Base-by-base conservation (phyloP, 2,888 invertebrate genomes). In the Leucophenga montana region DNA sequence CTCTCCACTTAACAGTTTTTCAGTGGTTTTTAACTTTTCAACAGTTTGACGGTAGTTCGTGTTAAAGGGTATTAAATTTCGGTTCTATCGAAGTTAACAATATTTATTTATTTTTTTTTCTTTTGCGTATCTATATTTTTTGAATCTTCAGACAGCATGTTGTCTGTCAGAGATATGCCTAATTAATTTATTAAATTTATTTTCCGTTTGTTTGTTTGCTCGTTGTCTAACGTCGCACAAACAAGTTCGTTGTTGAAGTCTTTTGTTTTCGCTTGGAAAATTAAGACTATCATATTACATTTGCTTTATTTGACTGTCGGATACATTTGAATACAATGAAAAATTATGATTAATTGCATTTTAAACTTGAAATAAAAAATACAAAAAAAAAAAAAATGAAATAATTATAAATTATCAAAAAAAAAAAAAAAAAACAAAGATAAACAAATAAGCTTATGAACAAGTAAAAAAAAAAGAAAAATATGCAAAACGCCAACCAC, bases 141-240 rank as follows among this genome's bases (percentile, higher is more conserved):
- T 57, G n/a, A 20, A 18, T n/a, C n/a, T 46, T 46, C 22, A 31
- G 16, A 11, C n/a, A n/a, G 11, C 53, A 16, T 65, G 22, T n/a
- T 18, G 66, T 71, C 53, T 67, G 71, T 68, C 71, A 71, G 67
- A 67, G 61, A 59, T 67, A 27, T 57, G 69, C 39, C 39, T 56
- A 56, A 69, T 70, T 66, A 68, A 66, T 39, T 68, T 71, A 67
- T 69, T 48, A 39, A 69, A 50, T 53, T 50, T 67, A 67, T 64
- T 57, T 27, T 27, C 6, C 27, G 27, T 57, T 57, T 57, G 22
- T 22, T 2, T 27, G 57, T 14, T 13, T 27, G 11, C n/a, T n/a
- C n/a, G n/a, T n/a, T n/a, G n/a, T 54, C 5, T 22, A 54, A 50
- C 72, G 69, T 57, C 48, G 27, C 22, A 13, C 18, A 33, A 57